Base-by-base conservation (phyloP, 2,113 vertebrate species). In the Lophius piscatorius region DNA sequence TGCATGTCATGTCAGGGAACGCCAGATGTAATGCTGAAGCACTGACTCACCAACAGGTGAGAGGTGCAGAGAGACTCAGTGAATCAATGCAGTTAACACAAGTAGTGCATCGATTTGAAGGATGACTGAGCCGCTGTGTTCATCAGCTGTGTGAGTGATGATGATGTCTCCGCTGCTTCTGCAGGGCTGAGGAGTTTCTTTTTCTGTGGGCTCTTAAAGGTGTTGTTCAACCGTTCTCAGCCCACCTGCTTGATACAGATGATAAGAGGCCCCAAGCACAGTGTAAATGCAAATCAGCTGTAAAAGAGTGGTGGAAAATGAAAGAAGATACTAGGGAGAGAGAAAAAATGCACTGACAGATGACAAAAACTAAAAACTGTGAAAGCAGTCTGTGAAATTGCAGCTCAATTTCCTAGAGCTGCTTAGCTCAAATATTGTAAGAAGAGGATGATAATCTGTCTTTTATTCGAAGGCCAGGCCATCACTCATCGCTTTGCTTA, bases 391-490 rank as follows among this genome's bases (percentile, higher is more conserved):
- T 44, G 3, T 4, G 47, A 23, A 18, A 20, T 31, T 16, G 57
- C 31, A 1, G 55, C 48, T 55, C 36, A 14, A 28, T 70, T 74
- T 57, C 51, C 52, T 16, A 44, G 35, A 81, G 55, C 47, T 34
- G 79, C 74, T 86, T 59, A 78, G 51, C 51, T 69, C 42, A 42
- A 70, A 60, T 68, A 69, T 67, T 59, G 51, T 47, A 29, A 44
- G n/a, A n/a, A n/a, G 22, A 58, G 55, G 41, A 40, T 55, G 39
- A 72, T 83, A 84, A 88, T 86, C 81, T 83, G 71, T 72, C 59
- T 80, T 84, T 82, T 74, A 81, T 85, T 86, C 87, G 78, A 76
- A 82, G 70, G 39, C 63, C 40, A 56, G 55, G 36, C 35, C 44
- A 18, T 40, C 26, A 10, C 49, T 50, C 63, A 68, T 69, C 20